Base-by-base conservation (phyloP, 2,113 vertebrate genomes). In the Sprattus sprattus region DNA sequence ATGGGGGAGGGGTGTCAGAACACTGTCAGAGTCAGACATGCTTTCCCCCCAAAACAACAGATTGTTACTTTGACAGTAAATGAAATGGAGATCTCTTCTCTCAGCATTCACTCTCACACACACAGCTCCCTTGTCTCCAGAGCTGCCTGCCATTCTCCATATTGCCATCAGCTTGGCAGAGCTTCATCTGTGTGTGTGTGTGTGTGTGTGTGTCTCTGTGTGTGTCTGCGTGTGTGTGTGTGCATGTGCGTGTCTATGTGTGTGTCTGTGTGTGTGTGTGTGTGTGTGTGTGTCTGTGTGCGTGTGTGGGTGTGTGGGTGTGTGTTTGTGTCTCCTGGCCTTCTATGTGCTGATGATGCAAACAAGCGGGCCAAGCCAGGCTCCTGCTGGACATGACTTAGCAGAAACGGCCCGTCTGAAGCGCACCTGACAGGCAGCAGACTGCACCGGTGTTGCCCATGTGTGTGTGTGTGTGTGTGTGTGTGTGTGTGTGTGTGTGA, bases 231-330 rank as follows among this genome's bases (percentile, higher is more conserved):
- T 2, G 20, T 64, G 20, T 64, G 20, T 64, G 57, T 64, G 57
- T 64, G 57, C n/a, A 4, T 20, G 16, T 64, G 60, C 6, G 60
- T 64, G 6, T 32, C n/a, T 18, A 45, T 50, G 64, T 50, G 45
- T 78, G 83, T 49, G 83, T 25, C 60, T 84, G 60, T 32, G 25
- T 45, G 28, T 54, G 47, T 88, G 85, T 89, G 86, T 89, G 82
- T 84, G 85, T 83, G 87, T 47, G 50, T 80, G 49, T 44, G 5
- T 89, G 83, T 80, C 75, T 86, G 87, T 85, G 86, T 88, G 90
- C 85, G 49, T 78, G n/a, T 78, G 16, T 84, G 11, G 78, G 83
- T 80, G 67, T 78, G 83, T 78, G 46, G 78, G 46, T 78, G 13
- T 80, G 16, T 85, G 11, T 85, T 45, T 52, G 67, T 80, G 83